Evolutionary conservation across 1,140 invertebrate genomes (phyloP), one percentile per base, ranked within the genome.

Genomic region (Heliconius hewitsoni): DNA sequence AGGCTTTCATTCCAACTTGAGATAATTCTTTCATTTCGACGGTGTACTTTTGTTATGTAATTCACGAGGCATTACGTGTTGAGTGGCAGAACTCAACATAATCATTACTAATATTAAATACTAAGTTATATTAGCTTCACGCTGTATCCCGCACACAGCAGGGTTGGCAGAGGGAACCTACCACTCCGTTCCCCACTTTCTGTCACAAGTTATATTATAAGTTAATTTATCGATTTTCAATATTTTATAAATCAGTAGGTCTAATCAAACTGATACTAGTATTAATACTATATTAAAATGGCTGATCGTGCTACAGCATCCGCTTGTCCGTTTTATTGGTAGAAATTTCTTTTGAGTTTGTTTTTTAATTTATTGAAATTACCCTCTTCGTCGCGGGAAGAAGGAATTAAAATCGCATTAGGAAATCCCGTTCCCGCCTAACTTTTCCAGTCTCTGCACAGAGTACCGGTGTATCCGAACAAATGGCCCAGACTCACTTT

Each of bases 341-440:
- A 83, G 84, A 83, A 89, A 89, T 87, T 88, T 88, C 85, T 83
- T 82, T 79, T 75, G 85, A 86, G 83, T 90, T 88, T 85, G 83
- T 86, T 90, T 87, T 66, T 57, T 89, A 46, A 18, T 85, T 90
- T 92, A 91, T 92, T 91, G 89, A 91, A 92, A 92, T 91, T 92
- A 89, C 88, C 88, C 88, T 89, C 85, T 87, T 88, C 89, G 89
- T 89, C 86, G 89, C 87, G 85, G 89, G 87, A 89, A 89, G 90
- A 92, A 89, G 88, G 91, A 93, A 93, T 93, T 93, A 93, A 93
- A 93, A 92, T 92, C 87, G 87, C 91, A 93, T 93, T 93, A 92
- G 90, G 91, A 91, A 91, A 93, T 92, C 89, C 91, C 86, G 91
- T 91, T 90, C 83, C 89, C 91, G 90, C 89, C 92, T 88, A 93